Percentiles rank a stretch among this genome's conserved stretches.
Conservation (phyloP, 2,888 invertebrate genomes). For the Drosophila paracracens region DNA sequence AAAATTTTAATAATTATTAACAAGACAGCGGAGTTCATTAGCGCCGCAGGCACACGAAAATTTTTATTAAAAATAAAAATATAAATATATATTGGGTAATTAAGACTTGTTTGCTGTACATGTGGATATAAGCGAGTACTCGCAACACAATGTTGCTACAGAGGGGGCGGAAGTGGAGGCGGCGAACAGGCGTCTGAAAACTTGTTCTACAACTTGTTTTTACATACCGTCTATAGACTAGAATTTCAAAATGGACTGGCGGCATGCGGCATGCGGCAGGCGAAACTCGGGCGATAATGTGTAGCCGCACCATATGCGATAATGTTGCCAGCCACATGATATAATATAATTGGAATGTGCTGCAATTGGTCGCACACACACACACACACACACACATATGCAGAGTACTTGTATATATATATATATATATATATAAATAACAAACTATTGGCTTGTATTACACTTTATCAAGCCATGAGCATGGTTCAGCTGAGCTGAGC, state of each 20-base stretch:
- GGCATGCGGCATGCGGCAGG: constrained; percentile 11
- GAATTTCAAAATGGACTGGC: constrained; percentile 45
- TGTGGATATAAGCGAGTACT: constrained; percentile 43
- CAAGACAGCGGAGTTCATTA: constrained; percentile 73
- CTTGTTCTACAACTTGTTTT: constrained; percentile 83
- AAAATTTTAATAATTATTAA: constrained; percentile 74
- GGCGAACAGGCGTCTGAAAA: constrained; percentile 76
- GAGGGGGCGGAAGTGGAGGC: constrained; percentile 6
- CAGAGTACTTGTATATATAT: not conserved
- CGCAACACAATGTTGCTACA: constrained; percentile 48
- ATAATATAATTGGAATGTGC: constrained; percentile 78
- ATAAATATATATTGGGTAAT: constrained; percentile 78
- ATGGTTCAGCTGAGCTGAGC: constrained; percentile 33
- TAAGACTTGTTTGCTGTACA: constrained; percentile 75
- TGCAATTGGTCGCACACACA: constrained; percentile 53
- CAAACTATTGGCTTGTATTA: constrained; percentile 64
- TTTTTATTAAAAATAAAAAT: constrained; percentile 31
- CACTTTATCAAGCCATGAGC: constrained; percentile 60
- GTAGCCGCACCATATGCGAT: constrained; percentile 74
- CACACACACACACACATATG: constrained; percentile 13
- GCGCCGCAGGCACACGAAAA: constrained; percentile 54
- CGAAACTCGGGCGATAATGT: constrained; percentile 58
- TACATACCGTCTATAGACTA: constrained; percentile 63
- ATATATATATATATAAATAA: constrained; percentile 33
- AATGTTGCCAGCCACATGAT: constrained; percentile 75